Evolutionary conservation across 2,797 vertebrate species (phyloP), one percentile per base, ranked within the genome.

Genomic region (Myotis myotis): DNA sequence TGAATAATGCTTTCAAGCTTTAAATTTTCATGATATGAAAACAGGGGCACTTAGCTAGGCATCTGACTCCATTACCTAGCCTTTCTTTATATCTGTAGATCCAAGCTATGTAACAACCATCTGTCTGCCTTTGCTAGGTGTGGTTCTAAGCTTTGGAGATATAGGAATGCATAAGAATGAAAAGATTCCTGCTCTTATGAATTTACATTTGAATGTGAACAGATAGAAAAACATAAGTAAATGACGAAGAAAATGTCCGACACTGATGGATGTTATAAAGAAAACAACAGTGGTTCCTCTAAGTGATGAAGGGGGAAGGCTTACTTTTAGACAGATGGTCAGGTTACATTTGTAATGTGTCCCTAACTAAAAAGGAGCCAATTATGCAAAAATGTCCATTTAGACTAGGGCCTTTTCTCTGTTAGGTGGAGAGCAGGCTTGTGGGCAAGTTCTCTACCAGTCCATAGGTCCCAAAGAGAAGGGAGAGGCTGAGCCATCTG

Each of bases 121-220:
- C 76, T 72, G 49, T 70, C 23, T 47, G 66, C 19, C 22, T 78
- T 30, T 83, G 15, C 17, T 9, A 41, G 30, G 25, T 22, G 4
- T 87, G 22, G 57, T 53, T 78, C 36, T 78, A 72, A 22, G 49
- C 28, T 91, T 95, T 80, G 30, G n/a, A 86, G 19, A 25, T 36
- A 74, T 1, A 95, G 9, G 0, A 10, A 1, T 66, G 1, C 3
- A 12, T 36, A 87, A 60, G 33, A 25, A 83, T 20, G 44, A 78
- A 66, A 81, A 51, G 3, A 53, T 68, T 81, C 15, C 5, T 47
- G 0, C 6, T 60, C 5, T 72, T 83, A n/a, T 0, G 44, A 19
- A 80, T 70, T 87, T 84, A 20, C 16, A 76, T 80, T 84, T 1
- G 22, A 66, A 1, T 53, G n/a, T 19, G 33, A 13, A 22, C 5